A percentile compares a stretch with the other conserved stretches of the same genome.
phyloP scores from a whole-genome alignment of 64 coral and sea anemone genomes.

The Stichodactyla mertensii region DNA sequence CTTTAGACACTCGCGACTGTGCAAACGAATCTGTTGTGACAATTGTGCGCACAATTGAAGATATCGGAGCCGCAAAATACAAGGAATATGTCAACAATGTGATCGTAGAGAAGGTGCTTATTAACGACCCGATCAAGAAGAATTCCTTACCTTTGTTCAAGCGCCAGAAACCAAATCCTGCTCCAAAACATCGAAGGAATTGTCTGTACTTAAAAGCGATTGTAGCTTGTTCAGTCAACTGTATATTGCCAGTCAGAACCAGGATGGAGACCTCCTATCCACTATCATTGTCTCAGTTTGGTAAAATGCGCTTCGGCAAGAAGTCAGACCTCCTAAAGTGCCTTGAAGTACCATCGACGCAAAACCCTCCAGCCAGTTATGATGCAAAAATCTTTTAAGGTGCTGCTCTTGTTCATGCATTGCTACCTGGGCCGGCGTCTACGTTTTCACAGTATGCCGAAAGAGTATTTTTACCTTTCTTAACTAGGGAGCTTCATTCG shows the following conservation, averaged over 20 bases:
- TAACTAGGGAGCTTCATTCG: too few relatives aligned
- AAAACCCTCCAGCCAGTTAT: neutral
- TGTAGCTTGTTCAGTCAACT: conserved; percentile 26
- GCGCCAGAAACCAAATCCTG: neutral
- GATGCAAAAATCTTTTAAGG: conserved; percentile 34
- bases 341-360: neutral
- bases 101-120: conserved; percentile 12
- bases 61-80: conserved; percentile 39
- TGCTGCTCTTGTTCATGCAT: neutral
- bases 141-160: conserved; percentile 40
- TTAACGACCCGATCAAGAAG: conserved; percentile 44
- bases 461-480: too few relatives aligned
- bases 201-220: conserved; percentile 13
- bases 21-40: conserved; percentile 28
- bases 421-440: neutral
- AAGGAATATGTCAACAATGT: conserved; percentile 39
- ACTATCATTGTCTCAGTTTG: conserved; percentile 30
- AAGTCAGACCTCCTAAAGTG: conserved; percentile 18
- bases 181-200: conserved; percentile 16
- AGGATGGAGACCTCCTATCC: conserved; percentile 34
- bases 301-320: neutral
- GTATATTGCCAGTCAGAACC: conserved; percentile 27
- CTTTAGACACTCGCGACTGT: conserved; percentile 49
- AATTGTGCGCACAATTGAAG: conserved; percentile 30
- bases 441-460: too few relatives aligned